Conservation (phyloP, 2,113 vertebrate species). For the Colossoma macropomum region DNA sequence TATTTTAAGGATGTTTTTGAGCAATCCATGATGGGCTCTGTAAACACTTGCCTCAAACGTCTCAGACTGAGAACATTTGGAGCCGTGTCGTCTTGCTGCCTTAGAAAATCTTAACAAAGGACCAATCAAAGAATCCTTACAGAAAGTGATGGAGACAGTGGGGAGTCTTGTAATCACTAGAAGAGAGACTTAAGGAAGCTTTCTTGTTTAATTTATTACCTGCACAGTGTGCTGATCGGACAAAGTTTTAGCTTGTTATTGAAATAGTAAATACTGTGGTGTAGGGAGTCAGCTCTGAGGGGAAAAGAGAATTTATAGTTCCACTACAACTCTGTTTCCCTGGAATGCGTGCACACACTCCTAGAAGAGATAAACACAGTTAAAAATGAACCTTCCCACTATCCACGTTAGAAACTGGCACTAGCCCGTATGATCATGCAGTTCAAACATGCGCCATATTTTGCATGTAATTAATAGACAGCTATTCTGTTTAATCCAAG, state of each 20-base stretch:
- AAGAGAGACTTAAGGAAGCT: slow-evolving; percentile 39
- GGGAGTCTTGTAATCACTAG: slow-evolving; percentile 63
- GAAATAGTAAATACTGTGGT: slow-evolving; percentile 60
- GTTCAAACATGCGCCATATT: slow-evolving; percentile 56
- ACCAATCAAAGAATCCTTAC: slow-evolving; percentile 60
- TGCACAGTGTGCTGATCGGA: slow-evolving; percentile 47
- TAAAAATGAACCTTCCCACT: slow-evolving; percentile 34
- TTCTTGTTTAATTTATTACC: slow-evolving; percentile 52
- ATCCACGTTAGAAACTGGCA: slow-evolving; percentile 37
- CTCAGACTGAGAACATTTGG: neutral
- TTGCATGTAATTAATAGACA: slow-evolving; percentile 60
- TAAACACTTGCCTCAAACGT: neutral
- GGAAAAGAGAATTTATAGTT: slow-evolving; percentile 47
- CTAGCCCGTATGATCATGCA: slow-evolving; percentile 45
- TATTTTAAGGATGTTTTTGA: neutral
- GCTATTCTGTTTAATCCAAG: slow-evolving; percentile 59
- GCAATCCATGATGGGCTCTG: neutral
- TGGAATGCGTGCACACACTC: slow-evolving; percentile 12
- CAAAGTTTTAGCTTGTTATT: slow-evolving; percentile 54
- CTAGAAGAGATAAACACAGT: slow-evolving; percentile 15
- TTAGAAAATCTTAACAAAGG: slow-evolving; percentile 47
- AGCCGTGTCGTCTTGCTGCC: neutral
- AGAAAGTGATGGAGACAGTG: slow-evolving; percentile 48
- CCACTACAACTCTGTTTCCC: slow-evolving; percentile 17
- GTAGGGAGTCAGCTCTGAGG: slow-evolving; percentile 49